Evolutionary conservation across 2,797 vertebrate species (phyloP).

Genomic region (Sebastolobus altivelis): DNA sequence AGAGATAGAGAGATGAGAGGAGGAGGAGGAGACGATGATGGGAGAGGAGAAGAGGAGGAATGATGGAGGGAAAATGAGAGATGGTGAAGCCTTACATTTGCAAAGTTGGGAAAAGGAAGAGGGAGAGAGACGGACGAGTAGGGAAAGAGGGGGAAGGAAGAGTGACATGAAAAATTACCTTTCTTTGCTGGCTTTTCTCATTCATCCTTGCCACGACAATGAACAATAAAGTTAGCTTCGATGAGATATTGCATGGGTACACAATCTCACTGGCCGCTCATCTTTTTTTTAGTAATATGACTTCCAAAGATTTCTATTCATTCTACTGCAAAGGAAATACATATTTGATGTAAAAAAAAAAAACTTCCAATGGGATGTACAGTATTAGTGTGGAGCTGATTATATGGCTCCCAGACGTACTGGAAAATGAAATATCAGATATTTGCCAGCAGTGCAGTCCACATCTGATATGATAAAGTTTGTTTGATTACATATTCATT

Average conservation of each 20-base stretch:
- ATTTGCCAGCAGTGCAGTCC: neutral
- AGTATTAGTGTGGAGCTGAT: slow-evolving; percentile 22
- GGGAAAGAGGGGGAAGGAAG: slow-evolving; percentile 27
- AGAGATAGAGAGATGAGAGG: slow-evolving; percentile 47
- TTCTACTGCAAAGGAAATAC: slow-evolving; percentile 44
- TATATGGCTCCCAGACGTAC: slow-evolving; percentile 8
- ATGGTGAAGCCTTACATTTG: slow-evolving; percentile 41
- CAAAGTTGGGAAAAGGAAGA: slow-evolving; percentile 46
- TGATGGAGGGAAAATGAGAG: slow-evolving; percentile 24
- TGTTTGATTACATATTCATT: slow-evolving; percentile 19
- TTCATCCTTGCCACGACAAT: slow-evolving; percentile 57
- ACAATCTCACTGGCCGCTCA: slow-evolving; percentile 46
- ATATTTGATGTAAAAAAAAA: slow-evolving; percentile 33
- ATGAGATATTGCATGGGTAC: slow-evolving; percentile 55
- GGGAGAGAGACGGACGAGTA: slow-evolving; percentile 18
- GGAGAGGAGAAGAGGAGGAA: slow-evolving; percentile 19
- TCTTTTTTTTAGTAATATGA: slow-evolving; percentile 54
- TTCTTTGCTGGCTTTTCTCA: slow-evolving; percentile 52
- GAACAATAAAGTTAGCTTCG: slow-evolving; percentile 69
- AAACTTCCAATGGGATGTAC: slow-evolving; percentile 25
- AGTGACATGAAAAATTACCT: slow-evolving; percentile 72
- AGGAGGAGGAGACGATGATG: slow-evolving; percentile 13
- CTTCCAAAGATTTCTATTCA: slow-evolving; percentile 59
- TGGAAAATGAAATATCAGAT: slow-evolving; percentile 32
- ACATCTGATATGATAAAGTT: slow-evolving; percentile 7